Percentiles rank a stretch among this genome's conserved stretches.
These are phyloP conservation scores for Semotilus atromaculatus DNA, from an alignment of 2,797 vertebrate genomes.

Conservation along the genomic window DNA sequence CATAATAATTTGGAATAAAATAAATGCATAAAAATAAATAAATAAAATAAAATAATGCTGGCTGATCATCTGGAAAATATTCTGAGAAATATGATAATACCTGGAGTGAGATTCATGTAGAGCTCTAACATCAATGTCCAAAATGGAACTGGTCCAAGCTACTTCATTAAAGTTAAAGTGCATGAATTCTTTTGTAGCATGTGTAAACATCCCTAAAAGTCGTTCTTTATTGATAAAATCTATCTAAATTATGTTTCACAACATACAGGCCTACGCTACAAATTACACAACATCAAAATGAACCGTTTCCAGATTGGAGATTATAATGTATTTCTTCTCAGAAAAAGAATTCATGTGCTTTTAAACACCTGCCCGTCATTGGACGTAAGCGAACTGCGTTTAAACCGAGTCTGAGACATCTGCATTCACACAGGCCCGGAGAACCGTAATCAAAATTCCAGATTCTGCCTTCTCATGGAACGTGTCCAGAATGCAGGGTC, in stretches of 20 bases:
- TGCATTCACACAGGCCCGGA: conserved; percentile 24
- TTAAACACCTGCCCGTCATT: conserved; percentile 29
- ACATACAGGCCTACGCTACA: neutral
- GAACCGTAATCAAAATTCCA: conserved; percentile 51
- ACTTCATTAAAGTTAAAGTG: conserved; percentile 7
- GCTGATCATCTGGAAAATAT: too few relatives aligned
- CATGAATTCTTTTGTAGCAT: neutral
- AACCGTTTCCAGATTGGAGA: conserved; percentile 1
- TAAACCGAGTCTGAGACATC: conserved; percentile 8
- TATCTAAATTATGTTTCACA: neutral
- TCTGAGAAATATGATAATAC: neutral
- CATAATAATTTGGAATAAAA: neutral
- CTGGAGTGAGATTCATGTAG: neutral
- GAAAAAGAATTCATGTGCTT: neutral
- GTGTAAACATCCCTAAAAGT: conserved; percentile 16
- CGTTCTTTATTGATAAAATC: conserved; percentile 8
- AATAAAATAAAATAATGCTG: too few relatives aligned
- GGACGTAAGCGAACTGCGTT: conserved; percentile 4
- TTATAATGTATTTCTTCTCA: neutral
- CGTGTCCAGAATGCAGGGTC: conserved; percentile 60
- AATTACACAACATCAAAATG: neutral
- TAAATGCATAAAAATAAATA: neutral
- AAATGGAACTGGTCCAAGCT: neutral
- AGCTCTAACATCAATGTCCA: neutral
- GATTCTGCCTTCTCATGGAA: conserved; percentile 51